Percentiles rank a stretch among this genome's conserved stretches.
Evolutionary conservation across 2,797 vertebrate genomes (phyloP).

Genomic region (Lates japonicus): DNA sequence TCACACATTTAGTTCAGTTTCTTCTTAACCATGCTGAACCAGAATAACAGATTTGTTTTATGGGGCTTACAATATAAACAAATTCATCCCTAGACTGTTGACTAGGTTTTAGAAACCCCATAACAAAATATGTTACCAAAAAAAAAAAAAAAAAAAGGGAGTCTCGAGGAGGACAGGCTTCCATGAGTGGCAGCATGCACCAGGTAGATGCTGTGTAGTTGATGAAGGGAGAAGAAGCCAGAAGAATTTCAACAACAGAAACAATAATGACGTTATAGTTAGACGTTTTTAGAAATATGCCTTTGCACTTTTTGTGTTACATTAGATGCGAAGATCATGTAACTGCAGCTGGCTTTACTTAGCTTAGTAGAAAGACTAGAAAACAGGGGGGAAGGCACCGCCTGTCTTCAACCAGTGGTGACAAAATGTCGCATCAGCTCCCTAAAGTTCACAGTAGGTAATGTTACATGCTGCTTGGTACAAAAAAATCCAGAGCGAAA

Average conservation of each 20-base stretch:
- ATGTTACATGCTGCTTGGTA: not conserved
- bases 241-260: not conserved
- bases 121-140: constrained; percentile 16
- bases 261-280: not conserved
- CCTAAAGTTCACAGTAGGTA: not conserved
- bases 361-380: not conserved
- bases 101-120: not conserved
- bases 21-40: not conserved
- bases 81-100: not conserved
- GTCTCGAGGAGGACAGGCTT: not conserved
- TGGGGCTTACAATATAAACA: not conserved
- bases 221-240: not conserved
- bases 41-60: not conserved
- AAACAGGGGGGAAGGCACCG: not conserved
- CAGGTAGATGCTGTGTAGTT: not conserved
- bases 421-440: not conserved
- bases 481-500: not conserved
- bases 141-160: not conserved
- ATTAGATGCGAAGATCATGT: not conserved
- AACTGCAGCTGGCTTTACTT: not conserved
- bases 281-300: constrained; percentile 1
- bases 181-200: not conserved
- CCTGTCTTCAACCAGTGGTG: not conserved
- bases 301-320: constrained; percentile 4
- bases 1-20: not conserved